These are phyloP conservation scores for Stegostoma tigrinum DNA, from an alignment of 2,113 vertebrate genomes.

Conservation along the genomic window DNA sequence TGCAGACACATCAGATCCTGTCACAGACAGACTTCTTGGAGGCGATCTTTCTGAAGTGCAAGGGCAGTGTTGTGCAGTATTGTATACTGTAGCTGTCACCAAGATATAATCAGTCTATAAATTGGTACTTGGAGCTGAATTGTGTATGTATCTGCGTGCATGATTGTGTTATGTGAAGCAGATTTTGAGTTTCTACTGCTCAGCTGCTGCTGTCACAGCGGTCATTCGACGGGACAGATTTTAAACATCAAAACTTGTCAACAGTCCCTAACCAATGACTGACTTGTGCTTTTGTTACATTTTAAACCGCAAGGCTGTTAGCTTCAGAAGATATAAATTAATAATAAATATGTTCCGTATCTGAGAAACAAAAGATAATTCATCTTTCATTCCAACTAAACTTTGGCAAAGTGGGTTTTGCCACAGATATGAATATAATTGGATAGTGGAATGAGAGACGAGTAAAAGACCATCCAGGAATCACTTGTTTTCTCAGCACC, in stretches of 20 bases:
- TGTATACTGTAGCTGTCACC: conserved; percentile 44
- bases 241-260: neutral
- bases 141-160: neutral
- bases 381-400: neutral
- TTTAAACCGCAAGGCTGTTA: neutral
- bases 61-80: conserved; percentile 46
- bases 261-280: neutral
- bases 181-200: neutral
- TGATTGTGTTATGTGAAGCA: neutral
- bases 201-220: neutral
- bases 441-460: neutral
- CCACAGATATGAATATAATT: neutral
- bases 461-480: neutral
- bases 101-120: conserved; percentile 42
- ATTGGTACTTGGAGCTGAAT: conserved; percentile 43
- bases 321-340: neutral
- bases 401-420: neutral
- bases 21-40: conserved; percentile 43
- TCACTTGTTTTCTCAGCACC: too few species aligned
- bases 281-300: neutral
- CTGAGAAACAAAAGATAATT: neutral
- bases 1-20: conserved; percentile 55
- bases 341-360: neutral
- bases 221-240: neutral
- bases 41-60: conserved; percentile 52